Evolutionary conservation across 2,797 vertebrate species (phyloP).

Genomic region (Selene dorsalis): DNA sequence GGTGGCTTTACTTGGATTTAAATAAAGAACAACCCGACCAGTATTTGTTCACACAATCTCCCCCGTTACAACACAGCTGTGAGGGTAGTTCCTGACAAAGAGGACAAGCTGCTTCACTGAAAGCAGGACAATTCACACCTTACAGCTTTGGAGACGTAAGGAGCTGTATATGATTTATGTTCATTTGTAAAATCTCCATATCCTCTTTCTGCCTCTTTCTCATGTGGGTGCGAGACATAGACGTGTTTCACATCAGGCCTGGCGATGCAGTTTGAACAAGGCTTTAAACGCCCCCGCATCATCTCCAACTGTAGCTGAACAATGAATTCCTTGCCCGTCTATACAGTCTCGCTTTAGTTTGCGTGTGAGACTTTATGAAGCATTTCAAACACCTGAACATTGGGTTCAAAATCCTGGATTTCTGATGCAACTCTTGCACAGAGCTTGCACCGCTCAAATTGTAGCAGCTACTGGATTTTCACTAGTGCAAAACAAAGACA

Average conservation of each 20-base stretch:
- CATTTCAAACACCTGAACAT: constrained; percentile 55
- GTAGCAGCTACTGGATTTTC: constrained; percentile 41
- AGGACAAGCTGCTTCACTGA: constrained; percentile 35
- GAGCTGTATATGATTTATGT: constrained; percentile 29
- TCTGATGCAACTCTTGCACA: constrained; percentile 67
- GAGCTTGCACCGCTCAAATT: constrained; percentile 43
- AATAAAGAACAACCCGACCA: constrained; percentile 63
- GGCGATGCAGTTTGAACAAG: constrained; percentile 42
- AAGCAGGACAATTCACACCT: constrained; percentile 36
- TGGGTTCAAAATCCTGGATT: constrained; percentile 41
- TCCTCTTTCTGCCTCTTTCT: constrained; percentile 26
- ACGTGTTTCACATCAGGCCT: constrained; percentile 38
- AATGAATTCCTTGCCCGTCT: constrained; percentile 56
- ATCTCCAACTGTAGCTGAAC: constrained; percentile 46
- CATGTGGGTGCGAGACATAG: constrained; percentile 46
- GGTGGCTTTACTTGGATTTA: constrained; percentile 65
- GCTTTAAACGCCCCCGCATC: constrained; percentile 59
- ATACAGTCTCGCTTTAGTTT: constrained; percentile 35
- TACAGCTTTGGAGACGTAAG: constrained; percentile 32
- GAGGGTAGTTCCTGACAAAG: constrained; percentile 45
- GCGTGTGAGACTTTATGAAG: constrained; percentile 43
- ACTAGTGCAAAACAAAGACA: constrained; percentile 48
- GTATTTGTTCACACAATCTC: constrained; percentile 58
- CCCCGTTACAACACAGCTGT: constrained; percentile 14
- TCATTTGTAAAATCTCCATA: constrained; percentile 49